Base-by-base conservation (phyloP, 2,797 vertebrate species). In the Leptodactylus fallax region DNA sequence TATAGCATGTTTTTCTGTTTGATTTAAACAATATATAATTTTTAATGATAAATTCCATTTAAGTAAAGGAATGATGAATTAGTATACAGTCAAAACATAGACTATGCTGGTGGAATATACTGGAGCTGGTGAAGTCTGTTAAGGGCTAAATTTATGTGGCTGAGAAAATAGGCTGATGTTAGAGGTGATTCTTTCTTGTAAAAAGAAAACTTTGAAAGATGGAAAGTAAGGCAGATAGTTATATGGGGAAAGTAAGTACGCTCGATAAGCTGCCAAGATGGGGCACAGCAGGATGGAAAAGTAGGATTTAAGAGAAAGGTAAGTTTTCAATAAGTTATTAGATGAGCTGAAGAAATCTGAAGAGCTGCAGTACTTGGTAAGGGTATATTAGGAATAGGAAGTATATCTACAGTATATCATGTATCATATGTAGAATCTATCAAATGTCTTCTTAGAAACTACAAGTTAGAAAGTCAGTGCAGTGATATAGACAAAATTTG, bases 321-420 rank as follows among this genome's bases (percentile, higher is more conserved):
- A 79, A 21, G 56, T 61, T 61, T 47, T 65, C 45, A 81, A 81
- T 65, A 81, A 63, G 79, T 81, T 81, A 81, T 81, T 55, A 65
- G 60, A 21, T 16, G 7, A 49, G 79, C 36, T 6, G 58, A 47
- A 81, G 60, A 81, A 12, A 21, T 81, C 47, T 74, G 17, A n/a
- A 74, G 19, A 74, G 71, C 19, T 47, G 71, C 47, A n/a, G 47
- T 12, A 74, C 45, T 21, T 19, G 49, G 71, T 9, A 45, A 25
- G 36, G 69, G 14, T 45, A 19, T 45, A 45, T 51, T 49, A 74
- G 47, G 10, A 49, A 72, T 72, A 47, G 69, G 36, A 47, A 72
- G 69, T 7, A 13, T 47, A 19, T n/a, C 71, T 51, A 51, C 10
- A 12, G 10, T 1, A 47, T 19, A 4, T 47, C 21, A 19, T 2